Evolutionary conservation across 1,140 invertebrate species (phyloP).

Genomic region (Frieseomelitta varia): DNA sequence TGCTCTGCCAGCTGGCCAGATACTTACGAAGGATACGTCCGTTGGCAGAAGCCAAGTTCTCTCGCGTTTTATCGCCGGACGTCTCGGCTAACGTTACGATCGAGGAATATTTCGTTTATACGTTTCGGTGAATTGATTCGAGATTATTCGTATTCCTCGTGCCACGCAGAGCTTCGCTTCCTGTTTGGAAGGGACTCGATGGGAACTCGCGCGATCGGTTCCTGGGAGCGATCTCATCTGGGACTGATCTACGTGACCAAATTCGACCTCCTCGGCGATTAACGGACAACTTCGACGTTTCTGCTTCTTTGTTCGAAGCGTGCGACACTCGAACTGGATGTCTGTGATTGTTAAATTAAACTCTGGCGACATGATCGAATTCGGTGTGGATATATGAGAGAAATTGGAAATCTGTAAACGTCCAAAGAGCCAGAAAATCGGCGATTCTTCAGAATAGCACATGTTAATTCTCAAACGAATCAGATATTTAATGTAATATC

Average conservation of each 20-base stretch:
- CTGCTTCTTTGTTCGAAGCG: too few species aligned
- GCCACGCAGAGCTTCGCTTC: background rate
- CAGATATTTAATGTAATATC: too few species aligned
- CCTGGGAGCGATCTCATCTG: constrained; percentile 10
- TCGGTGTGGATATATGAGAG: too few species aligned
- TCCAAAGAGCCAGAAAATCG: too few species aligned
- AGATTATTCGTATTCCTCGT: constrained; percentile 18
- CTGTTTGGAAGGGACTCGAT: background rate
- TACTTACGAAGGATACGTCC: too few species aligned
- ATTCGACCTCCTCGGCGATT: background rate
- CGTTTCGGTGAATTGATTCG: constrained; percentile 13
- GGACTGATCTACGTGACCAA: background rate
- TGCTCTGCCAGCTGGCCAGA: too few species aligned
- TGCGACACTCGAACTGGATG: background rate
- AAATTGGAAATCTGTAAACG: too few species aligned
- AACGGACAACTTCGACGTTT: background rate
- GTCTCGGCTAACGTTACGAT: background rate
- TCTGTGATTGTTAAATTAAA: too few species aligned
- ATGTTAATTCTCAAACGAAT: too few species aligned
- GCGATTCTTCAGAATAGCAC: too few species aligned
- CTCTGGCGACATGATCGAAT: too few species aligned
- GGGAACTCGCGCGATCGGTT: background rate
- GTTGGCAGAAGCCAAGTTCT: too few species aligned
- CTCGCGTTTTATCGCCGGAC: background rate
- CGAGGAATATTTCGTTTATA: background rate